Conservation (phyloP, 2,797 vertebrate genomes). For the Mionectes olivaceus region DNA sequence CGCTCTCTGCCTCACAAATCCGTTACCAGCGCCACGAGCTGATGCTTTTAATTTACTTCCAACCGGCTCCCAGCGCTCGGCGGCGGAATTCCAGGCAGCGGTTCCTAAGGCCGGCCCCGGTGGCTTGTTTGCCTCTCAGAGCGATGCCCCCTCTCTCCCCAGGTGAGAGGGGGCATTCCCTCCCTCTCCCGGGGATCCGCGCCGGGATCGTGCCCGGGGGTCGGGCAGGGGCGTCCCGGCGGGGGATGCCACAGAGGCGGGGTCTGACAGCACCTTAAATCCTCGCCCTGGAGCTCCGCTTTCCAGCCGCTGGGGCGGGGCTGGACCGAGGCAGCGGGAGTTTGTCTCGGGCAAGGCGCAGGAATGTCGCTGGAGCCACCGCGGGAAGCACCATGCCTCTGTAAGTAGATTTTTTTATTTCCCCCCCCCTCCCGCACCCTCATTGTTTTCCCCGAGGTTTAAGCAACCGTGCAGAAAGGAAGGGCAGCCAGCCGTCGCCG, state of each 20-base stretch:
- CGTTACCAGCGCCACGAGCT: background rate
- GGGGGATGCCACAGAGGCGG: slow-evolving; percentile 50
- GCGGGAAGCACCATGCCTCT: slow-evolving; percentile 44
- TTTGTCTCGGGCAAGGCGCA: background rate
- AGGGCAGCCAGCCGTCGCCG: background rate
- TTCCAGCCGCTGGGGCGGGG: background rate
- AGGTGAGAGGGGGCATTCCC: background rate
- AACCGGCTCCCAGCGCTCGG: background rate
- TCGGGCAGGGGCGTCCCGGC: background rate
- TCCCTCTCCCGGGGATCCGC: background rate
- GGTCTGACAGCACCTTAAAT: slow-evolving; percentile 38
- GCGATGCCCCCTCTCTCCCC: background rate
- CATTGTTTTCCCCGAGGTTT: background rate
- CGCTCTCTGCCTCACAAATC: background rate
- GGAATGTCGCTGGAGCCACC: background rate
- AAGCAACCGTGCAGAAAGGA: background rate
- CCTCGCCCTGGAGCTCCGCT: background rate
- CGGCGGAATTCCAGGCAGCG: slow-evolving; percentile 30
- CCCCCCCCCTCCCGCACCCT: too few relatives aligned
- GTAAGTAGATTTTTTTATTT: slow-evolving; percentile 16
- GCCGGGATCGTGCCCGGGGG: background rate
- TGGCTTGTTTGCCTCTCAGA: background rate
- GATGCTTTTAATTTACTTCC: slow-evolving; percentile 14
- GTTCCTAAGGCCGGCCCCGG: background rate
- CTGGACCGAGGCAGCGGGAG: background rate